Evolutionary conservation across 2,888 invertebrate species (phyloP).

Genomic region (Drosophila peninsularis): DNA sequence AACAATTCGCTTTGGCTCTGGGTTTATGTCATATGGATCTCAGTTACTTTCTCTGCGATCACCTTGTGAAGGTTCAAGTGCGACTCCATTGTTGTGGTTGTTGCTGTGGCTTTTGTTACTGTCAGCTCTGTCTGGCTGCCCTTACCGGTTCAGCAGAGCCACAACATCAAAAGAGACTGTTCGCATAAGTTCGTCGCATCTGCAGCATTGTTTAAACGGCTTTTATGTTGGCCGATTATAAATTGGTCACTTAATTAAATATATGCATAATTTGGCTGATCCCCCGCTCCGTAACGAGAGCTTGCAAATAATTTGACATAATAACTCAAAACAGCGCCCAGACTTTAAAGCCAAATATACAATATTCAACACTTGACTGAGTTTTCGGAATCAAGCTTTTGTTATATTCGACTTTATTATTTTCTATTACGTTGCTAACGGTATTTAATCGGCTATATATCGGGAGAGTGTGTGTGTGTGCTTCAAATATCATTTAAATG

Average conservation of each 20-base stretch:
- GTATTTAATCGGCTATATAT: conserved; percentile 39
- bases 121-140: conserved; percentile 30
- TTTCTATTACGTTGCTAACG: conserved; percentile 54
- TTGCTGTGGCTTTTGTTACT: conserved; percentile 9
- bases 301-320: conserved; percentile 43
- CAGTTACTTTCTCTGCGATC: conserved; percentile 69
- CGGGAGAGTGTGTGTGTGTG: conserved; percentile 34
- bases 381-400: conserved; percentile 48
- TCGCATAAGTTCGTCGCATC: conserved; percentile 49
- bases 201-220: conserved; percentile 29
- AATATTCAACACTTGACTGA: conserved; percentile 54
- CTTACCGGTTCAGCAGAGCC: conserved; percentile 48
- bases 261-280: conserved; percentile 29
- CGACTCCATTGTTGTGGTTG: conserved; percentile 44
- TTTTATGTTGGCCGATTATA: conserved; percentile 50
- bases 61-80: conserved; percentile 76
- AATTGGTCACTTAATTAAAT: conserved; percentile 39
- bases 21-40: conserved; percentile 61
- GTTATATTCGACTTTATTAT: conserved; percentile 14
- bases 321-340: conserved; percentile 22
- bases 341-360: conserved; percentile 2
- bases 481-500: conserved; percentile 56
- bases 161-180: conserved; percentile 31
- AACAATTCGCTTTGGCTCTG: conserved; percentile 28
- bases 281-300: conserved; percentile 17